Evolutionary conservation across 37 sponge, comb jelly and placozoan species (phyloP).

Genomic region (Theonella swinhoei): DNA sequence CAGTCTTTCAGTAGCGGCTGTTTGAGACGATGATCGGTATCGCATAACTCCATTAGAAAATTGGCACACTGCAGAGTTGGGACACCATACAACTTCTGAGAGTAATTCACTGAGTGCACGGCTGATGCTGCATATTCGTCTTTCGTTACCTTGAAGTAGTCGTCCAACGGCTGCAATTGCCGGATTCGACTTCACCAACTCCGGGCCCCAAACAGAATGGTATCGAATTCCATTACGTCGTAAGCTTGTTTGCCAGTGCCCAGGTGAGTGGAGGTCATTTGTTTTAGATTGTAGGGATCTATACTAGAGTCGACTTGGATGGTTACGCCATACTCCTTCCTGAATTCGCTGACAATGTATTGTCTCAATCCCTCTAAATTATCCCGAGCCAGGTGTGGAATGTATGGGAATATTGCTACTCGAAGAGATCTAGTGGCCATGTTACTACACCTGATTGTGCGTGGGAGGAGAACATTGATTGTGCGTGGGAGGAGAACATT

Average conservation of each 20-base stretch:
- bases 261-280: too few relatives aligned
- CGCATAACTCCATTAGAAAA: slow-evolving; percentile 37
- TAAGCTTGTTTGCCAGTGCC: too few relatives aligned
- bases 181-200: slow-evolving; percentile 5
- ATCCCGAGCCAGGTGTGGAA: slow-evolving; percentile 29
- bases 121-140: slow-evolving; percentile 10
- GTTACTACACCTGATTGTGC: too few relatives aligned
- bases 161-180: slow-evolving; percentile 20
- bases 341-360: too few relatives aligned
- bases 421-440: slow-evolving; percentile 16
- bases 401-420: slow-evolving; percentile 38
- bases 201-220: slow-evolving; percentile 30
- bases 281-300: too few relatives aligned
- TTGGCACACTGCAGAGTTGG: slow-evolving; percentile 42
- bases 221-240: slow-evolving; percentile 46
- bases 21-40: too few relatives aligned
- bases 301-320: too few relatives aligned
- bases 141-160: not conserved
- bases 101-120: slow-evolving; percentile 4
- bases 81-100: slow-evolving; percentile 22
- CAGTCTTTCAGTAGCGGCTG: slow-evolving; percentile 25
- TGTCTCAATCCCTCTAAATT: too few relatives aligned
- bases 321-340: too few relatives aligned
- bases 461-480: too few relatives aligned
- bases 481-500: too few relatives aligned